Base-by-base conservation (phyloP, 2,797 vertebrate species). In the Myotis planiceps region DNA sequence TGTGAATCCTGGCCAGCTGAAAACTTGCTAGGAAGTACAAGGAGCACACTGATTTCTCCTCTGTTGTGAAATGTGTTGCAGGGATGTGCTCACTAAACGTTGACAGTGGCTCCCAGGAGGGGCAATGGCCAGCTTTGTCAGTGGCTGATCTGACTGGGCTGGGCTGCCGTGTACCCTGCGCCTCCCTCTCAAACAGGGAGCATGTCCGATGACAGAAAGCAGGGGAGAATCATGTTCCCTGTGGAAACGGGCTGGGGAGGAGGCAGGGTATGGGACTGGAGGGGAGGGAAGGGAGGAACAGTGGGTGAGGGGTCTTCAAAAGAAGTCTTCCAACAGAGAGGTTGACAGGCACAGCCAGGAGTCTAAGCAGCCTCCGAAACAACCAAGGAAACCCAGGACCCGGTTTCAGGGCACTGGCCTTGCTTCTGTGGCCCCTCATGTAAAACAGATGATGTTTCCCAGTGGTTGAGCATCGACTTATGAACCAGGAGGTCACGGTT, bases 81-180 rank as follows among this genome's bases (percentile, higher is more conserved):
- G 6, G 49, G 27, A 6, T 51, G 21, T 13, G 58, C n/a, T 58
- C n/a, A 49, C 9, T 18, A 37, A 75, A 19, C 0, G 12, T 32
- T 37, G n/a, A 83, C 21, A 37, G 68, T 6, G 34, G 71, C 68
- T 75, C 42, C 63, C 13, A 10, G 74, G 53, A 83, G 66, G 63
- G 58, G 69, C 45, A 47, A 51, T 2, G 37, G 66, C 27, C 68
- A 29, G n/a, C 74, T 9, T 63, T 7, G 39, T 29, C 25, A 53
- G n/a, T 2, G 49, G 49, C 68, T 81, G 47, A 53, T n/a, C 23
- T 18, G 23, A 12, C 25, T 0, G 6, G 29, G n/a, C 15, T 8
- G 80, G 45, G 39, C 53, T 27, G 1, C 37, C 3, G 0, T 19
- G 2, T 32, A 68, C 29, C n/a, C 47, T 1, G 0, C 29, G 1